These are phyloP conservation scores for Callipepla californica DNA, from an alignment of 2,113 vertebrate species.

Conservation along the genomic window DNA sequence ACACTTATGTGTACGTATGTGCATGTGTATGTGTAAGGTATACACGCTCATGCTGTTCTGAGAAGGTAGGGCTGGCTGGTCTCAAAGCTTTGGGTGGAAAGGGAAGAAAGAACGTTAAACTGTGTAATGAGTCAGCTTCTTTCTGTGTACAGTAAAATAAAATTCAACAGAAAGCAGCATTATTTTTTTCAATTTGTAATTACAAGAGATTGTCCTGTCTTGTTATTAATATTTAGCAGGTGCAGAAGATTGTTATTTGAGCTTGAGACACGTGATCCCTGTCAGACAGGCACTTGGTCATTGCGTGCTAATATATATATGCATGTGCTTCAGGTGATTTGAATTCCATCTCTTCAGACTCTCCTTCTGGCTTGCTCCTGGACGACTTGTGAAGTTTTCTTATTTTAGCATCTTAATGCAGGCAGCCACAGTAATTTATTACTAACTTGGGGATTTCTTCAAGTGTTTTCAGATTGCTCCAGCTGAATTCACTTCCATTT, in stretches of 20 bases:
- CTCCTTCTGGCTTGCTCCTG: not conserved
- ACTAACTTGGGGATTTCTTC: not conserved
- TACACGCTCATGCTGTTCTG: not conserved
- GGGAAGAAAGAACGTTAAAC: not conserved
- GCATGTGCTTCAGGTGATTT: not conserved
- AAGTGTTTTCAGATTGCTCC: not conserved
- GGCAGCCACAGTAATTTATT: not conserved
- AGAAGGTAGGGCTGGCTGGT: not conserved
- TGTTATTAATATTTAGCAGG: not conserved
- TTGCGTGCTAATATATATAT: not conserved
- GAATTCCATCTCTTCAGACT: not conserved
- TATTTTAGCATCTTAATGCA: not conserved
- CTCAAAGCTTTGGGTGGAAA: not conserved
- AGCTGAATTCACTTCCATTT: not conserved
- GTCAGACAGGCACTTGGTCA: not conserved
- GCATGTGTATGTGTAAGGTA: not conserved
- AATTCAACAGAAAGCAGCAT: too few species aligned
- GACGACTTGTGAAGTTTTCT: not conserved
- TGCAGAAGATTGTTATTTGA: not conserved
- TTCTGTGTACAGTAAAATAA: not conserved
- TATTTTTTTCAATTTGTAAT: not conserved
- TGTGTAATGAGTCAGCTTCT: not conserved
- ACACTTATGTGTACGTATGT: too few species aligned
- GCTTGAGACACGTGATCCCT: not conserved
- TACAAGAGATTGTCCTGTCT: not conserved